Conservation (phyloP, 2,797 vertebrate genomes). For the Cossypha heuglini region DNA sequence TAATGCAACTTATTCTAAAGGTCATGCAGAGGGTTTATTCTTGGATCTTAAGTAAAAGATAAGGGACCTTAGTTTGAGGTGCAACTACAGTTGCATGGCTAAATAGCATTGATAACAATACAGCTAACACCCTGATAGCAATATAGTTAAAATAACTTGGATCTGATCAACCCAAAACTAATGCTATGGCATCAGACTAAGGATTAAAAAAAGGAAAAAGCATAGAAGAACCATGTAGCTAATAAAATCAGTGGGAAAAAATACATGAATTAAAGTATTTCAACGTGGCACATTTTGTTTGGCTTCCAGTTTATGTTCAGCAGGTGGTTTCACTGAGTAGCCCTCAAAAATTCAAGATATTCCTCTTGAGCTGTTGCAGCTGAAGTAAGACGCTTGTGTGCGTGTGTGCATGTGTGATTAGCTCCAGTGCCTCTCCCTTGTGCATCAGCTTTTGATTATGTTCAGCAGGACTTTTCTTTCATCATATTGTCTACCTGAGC, state of each 20-base stretch:
- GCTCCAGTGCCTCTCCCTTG: background rate
- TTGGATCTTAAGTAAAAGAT: background rate
- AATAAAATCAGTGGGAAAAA: background rate
- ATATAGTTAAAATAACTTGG: background rate
- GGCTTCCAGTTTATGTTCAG: background rate
- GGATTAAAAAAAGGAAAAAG: background rate
- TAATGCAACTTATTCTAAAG: background rate
- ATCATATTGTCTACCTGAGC: background rate
- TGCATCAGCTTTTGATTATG: background rate
- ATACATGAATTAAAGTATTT: background rate
- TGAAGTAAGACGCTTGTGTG: background rate
- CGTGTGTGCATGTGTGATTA: background rate
- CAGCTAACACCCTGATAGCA: background rate
- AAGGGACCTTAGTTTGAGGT: background rate
- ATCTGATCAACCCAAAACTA: background rate
- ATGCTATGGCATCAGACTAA: background rate
- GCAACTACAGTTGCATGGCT: background rate
- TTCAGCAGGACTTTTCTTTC: background rate
- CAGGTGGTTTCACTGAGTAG: background rate
- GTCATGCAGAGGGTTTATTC: background rate
- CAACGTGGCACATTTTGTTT: background rate
- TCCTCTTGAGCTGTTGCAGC: background rate
- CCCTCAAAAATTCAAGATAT: conserved; percentile 1
- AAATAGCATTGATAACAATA: background rate
- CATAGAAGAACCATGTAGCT: background rate